Conservation (phyloP, 1,140 invertebrate species). For the Drosophila saltans region DNA sequence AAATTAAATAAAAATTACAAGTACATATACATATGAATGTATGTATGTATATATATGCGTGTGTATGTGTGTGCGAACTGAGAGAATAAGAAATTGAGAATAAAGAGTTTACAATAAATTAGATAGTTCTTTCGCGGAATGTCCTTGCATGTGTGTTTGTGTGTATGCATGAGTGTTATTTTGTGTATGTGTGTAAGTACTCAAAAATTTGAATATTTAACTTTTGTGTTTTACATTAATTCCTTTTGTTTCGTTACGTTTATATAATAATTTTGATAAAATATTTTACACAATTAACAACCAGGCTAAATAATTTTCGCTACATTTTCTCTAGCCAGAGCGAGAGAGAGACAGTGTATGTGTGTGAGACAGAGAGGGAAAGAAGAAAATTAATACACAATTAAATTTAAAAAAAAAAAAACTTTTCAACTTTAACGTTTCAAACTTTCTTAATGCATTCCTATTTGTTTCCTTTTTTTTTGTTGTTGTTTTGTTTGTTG, state of each 20-base stretch:
- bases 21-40: conserved; percentile 11
- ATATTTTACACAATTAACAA: conserved; percentile 58
- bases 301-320: conserved; percentile 51
- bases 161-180: conserved; percentile 16
- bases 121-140: conserved; percentile 47
- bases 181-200: conserved; percentile 45
- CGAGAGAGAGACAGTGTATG: conserved; percentile 10
- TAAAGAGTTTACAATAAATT: conserved; percentile 34
- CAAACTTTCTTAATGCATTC: conserved; percentile 33
- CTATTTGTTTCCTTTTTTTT: conserved; percentile 15
- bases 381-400: conserved; percentile 47
- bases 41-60: conserved; percentile 18
- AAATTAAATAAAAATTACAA: conserved; percentile 4
- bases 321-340: conserved; percentile 15
- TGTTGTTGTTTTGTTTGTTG: background rate
- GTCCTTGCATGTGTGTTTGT: conserved; percentile 40
- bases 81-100: conserved; percentile 28
- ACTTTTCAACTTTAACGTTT: conserved; percentile 65
- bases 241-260: conserved; percentile 31
- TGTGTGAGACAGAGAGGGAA: conserved; percentile 5
- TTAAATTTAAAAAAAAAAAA: conserved; percentile 53
- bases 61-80: conserved; percentile 22
- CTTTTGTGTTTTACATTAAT: conserved; percentile 45
- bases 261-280: conserved; percentile 37
- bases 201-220: conserved; percentile 50